These are phyloP conservation scores for Periophthalmus modestus DNA, from an alignment of 2,113 vertebrate species.

Conservation along the genomic window DNA sequence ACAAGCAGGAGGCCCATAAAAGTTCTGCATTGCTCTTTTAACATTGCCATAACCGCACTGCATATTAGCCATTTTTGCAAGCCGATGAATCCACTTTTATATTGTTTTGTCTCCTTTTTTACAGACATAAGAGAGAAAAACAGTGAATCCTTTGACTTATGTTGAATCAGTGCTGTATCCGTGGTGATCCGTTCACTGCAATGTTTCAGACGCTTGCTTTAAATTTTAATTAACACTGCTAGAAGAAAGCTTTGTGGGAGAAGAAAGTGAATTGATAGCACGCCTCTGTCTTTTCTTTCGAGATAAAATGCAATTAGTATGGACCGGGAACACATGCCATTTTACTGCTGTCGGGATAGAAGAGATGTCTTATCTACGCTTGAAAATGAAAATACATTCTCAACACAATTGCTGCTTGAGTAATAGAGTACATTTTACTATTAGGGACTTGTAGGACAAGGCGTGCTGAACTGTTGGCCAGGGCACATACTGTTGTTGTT, in stretches of 20 bases:
- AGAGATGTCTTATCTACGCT: not conserved
- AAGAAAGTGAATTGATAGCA: constrained; percentile 18
- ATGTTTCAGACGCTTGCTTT: constrained; percentile 17
- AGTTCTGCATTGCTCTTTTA: too few relatives aligned
- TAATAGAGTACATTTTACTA: too few relatives aligned
- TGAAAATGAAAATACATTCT: not conserved
- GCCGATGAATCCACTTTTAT: not conserved
- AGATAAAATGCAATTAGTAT: constrained; percentile 34
- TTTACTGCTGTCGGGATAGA: not conserved
- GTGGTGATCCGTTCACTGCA: constrained; percentile 5
- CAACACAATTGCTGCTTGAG: too few relatives aligned
- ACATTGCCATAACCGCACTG: not conserved
- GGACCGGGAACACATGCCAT: not conserved
- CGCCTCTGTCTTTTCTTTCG: constrained; percentile 11
- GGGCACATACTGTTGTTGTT: not conserved
- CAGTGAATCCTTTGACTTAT: not conserved
- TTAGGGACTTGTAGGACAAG: too few relatives aligned
- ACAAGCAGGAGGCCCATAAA: too few relatives aligned
- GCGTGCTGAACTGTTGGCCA: too few relatives aligned
- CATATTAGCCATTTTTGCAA: constrained; percentile 11
- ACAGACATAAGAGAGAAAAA: not conserved
- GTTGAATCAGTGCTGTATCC: constrained; percentile 14
- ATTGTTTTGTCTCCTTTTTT: constrained; percentile 3
- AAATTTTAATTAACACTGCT: constrained; percentile 37
- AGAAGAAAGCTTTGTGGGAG: constrained; percentile 19